Conservation (phyloP, 2,113 vertebrate genomes). For the Pyrgilauda ruficollis region DNA sequence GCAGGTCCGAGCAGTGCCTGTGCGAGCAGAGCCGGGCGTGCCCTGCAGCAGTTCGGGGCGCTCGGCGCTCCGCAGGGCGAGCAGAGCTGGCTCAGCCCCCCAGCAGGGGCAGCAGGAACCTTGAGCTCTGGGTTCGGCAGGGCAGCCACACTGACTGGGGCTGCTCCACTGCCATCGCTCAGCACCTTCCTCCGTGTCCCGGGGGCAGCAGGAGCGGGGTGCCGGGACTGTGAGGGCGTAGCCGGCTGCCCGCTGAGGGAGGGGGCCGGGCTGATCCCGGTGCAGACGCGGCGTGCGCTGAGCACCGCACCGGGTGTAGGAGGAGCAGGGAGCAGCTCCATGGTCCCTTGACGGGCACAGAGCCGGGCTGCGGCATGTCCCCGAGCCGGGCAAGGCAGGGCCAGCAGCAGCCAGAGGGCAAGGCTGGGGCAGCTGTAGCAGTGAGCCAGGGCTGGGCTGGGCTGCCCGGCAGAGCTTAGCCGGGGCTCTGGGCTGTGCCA, state of each 20-base stretch:
- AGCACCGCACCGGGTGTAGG: accelerated
- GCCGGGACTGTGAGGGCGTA: no score
- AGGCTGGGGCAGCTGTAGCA: not conserved
- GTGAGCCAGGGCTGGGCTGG: not conserved
- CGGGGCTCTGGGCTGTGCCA: not conserved
- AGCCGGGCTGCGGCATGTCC: not conserved
- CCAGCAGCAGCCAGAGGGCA: no score
- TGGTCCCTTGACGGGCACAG: not conserved
- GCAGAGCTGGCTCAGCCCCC: not conserved
- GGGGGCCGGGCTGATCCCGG: no score
- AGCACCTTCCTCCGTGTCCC: not conserved
- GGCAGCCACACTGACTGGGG: not conserved
- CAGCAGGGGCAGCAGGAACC: not conserved
- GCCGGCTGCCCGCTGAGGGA: not conserved
- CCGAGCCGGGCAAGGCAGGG: not conserved
- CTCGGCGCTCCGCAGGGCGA: accelerated
- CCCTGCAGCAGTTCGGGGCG: not conserved
- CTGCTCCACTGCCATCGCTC: accelerated
- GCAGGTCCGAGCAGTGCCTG: no score
- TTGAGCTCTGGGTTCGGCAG: not conserved
- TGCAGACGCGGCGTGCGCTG: not conserved
- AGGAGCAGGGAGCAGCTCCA: not conserved
- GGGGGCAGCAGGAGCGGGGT: not conserved
- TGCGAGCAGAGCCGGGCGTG: accelerated
- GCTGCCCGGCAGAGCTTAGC: not conserved